These are phyloP conservation scores for Tachina grossa DNA, from an alignment of 2,888 invertebrate species.

Conservation along the genomic window DNA sequence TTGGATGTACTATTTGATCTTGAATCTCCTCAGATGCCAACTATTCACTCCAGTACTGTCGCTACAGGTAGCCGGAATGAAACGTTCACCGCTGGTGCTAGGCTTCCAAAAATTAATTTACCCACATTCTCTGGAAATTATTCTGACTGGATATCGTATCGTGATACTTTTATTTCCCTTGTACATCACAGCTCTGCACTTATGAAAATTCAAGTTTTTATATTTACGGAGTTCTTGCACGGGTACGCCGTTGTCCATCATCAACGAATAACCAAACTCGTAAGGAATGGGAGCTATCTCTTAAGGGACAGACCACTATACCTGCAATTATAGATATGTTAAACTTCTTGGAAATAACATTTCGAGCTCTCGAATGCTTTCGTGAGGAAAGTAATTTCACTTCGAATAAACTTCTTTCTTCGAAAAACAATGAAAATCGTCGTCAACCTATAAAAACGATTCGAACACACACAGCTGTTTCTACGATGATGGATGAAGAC, in stretches of 20 bases:
- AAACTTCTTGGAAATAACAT: not conserved
- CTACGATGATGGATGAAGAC: not conserved
- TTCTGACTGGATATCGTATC: slow-evolving; percentile 28
- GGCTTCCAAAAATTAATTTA: slow-evolving; percentile 49
- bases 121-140: slow-evolving; percentile 43
- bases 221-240: slow-evolving; percentile 15
- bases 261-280: slow-evolving; percentile 36
- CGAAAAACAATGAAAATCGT: too few species aligned
- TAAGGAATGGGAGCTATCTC: not conserved
- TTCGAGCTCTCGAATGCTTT: not conserved
- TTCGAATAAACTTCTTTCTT: too few species aligned
- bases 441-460: too few species aligned
- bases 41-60: too few species aligned
- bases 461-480: not conserved
- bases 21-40: too few species aligned
- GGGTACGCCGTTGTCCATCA: slow-evolving; percentile 38
- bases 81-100: not conserved
- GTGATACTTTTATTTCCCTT: not conserved
- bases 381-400: not conserved
- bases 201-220: slow-evolving; percentile 48
- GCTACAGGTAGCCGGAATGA: not conserved
- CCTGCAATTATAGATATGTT: not conserved
- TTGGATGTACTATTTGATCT: not conserved
- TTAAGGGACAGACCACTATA: not conserved
- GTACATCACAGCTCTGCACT: not conserved